A percentile compares a stretch with the other conserved stretches of the same genome.
phyloP scores from a whole-genome alignment of 2,888 invertebrate genomes.

The Leucania comma region DNA sequence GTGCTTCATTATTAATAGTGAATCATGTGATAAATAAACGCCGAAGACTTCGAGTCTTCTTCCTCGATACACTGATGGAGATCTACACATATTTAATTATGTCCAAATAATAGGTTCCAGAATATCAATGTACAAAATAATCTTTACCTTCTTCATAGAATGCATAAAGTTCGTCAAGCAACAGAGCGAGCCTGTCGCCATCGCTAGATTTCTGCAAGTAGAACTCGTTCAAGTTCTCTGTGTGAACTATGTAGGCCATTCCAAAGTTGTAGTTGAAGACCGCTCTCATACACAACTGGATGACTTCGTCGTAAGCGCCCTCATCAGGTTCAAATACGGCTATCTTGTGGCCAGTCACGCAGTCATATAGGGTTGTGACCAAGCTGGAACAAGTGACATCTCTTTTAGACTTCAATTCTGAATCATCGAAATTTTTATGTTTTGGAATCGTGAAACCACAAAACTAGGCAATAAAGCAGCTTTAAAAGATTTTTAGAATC shows the following conservation, averaged over 20 bases:
- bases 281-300: slow-evolving; percentile 91
- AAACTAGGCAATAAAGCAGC: too few relatives aligned
- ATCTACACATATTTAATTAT: not conserved
- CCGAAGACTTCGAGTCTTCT: too few relatives aligned
- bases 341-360: slow-evolving; percentile 84
- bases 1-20: too few relatives aligned
- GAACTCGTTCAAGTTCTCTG: slow-evolving; percentile 90
- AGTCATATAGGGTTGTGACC: slow-evolving; percentile 92
- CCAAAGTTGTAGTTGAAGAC: slow-evolving; percentile 91
- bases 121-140: not conserved
- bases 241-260: slow-evolving; percentile 90
- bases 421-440: too few relatives aligned
- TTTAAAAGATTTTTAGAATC: too few relatives aligned
- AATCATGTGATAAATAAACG: too few relatives aligned
- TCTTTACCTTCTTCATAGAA: slow-evolving; percentile 86
- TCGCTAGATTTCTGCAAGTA: slow-evolving; percentile 91
- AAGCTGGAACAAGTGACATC: slow-evolving; percentile 89
- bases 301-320: slow-evolving; percentile 87
- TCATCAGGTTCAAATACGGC: slow-evolving; percentile 89
- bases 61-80: not conserved
- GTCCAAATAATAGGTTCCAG: not conserved
- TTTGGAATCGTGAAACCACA: too few relatives aligned
- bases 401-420: not conserved
- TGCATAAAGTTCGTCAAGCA: slow-evolving; percentile 91
- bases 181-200: slow-evolving; percentile 84